phyloP scores from a whole-genome alignment of 2,888 invertebrate species.

The Brachylomia viminalis region DNA sequence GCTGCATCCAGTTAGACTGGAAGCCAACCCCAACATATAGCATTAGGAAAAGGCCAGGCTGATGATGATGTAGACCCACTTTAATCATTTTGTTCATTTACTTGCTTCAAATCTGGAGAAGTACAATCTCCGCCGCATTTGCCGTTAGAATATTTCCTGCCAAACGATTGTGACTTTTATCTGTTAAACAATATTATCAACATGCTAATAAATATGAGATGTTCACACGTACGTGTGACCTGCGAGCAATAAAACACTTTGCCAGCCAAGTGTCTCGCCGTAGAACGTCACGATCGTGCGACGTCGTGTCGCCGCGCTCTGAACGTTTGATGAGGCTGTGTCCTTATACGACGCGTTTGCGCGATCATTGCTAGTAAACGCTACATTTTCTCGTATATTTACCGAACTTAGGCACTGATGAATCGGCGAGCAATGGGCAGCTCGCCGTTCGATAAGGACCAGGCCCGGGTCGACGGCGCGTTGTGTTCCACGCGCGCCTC shows the following conservation, averaged over 20 bases:
- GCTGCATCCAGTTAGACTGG: too few relatives aligned
- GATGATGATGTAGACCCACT: too few relatives aligned
- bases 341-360: neutral
- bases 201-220: slow-evolving; percentile 1
- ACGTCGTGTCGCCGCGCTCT: neutral
- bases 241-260: slow-evolving; percentile 16
- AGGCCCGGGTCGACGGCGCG: too few relatives aligned
- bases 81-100: neutral
- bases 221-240: slow-evolving; percentile 1
- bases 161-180: neutral
- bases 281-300: slow-evolving; percentile 1
- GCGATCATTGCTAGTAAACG: neutral
- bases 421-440: too few relatives aligned
- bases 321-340: neutral
- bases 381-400: too few relatives aligned
- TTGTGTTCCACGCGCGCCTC: too few relatives aligned
- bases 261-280: slow-evolving; percentile 14
- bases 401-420: too few relatives aligned
- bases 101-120: neutral
- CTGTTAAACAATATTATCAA: neutral
- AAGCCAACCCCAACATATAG: too few relatives aligned
- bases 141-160: neutral
- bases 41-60: too few relatives aligned
- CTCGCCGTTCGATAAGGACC: too few relatives aligned
- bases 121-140: neutral